phyloP scores from a whole-genome alignment of 2,888 invertebrate species.

The Lysandra bellargus region DNA sequence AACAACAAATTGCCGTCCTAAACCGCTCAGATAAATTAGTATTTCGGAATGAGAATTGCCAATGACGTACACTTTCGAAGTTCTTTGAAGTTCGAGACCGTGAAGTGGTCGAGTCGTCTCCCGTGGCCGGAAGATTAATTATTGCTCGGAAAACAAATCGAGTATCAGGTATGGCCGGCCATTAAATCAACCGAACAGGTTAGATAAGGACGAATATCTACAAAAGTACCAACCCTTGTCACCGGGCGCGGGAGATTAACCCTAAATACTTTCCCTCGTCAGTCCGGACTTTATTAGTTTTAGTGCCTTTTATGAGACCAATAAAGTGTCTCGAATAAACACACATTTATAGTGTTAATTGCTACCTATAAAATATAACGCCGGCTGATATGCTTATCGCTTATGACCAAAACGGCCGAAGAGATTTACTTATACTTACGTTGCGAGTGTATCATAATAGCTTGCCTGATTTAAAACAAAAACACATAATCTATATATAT shows the following conservation, averaged over 20 bases:
- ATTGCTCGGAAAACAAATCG: slow-evolving; percentile 13
- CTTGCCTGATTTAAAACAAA: neutral
- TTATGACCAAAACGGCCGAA: neutral
- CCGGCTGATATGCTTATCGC: slow-evolving; percentile 11
- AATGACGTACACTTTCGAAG: slow-evolving; percentile 19
- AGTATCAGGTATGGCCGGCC: neutral
- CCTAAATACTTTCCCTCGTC: slow-evolving; percentile 52
- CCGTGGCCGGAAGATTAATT: slow-evolving; percentile 24
- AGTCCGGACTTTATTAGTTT: slow-evolving; percentile 53
- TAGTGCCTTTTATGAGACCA: slow-evolving; percentile 42
- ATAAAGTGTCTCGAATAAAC: slow-evolving; percentile 26
- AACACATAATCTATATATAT: neutral
- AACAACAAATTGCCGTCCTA: neutral
- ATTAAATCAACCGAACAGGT: slow-evolving; percentile 24
- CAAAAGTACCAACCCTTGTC: slow-evolving; percentile 53
- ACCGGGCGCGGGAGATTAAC: slow-evolving; percentile 58
- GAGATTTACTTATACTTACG: neutral
- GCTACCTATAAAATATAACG: slow-evolving; percentile 3
- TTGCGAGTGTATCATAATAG: neutral
- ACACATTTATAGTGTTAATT: neutral
- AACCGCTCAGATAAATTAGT: slow-evolving; percentile 16
- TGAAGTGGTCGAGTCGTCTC: slow-evolving; percentile 5
- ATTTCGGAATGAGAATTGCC: slow-evolving; percentile 4
- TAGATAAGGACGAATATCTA: slow-evolving; percentile 30
- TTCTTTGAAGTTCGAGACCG: slow-evolving; percentile 10